Percentiles rank a stretch among this genome's conserved stretches.
These are phyloP conservation scores for Nomada flava DNA, from an alignment of 2,888 invertebrate genomes.

Conservation along the genomic window DNA sequence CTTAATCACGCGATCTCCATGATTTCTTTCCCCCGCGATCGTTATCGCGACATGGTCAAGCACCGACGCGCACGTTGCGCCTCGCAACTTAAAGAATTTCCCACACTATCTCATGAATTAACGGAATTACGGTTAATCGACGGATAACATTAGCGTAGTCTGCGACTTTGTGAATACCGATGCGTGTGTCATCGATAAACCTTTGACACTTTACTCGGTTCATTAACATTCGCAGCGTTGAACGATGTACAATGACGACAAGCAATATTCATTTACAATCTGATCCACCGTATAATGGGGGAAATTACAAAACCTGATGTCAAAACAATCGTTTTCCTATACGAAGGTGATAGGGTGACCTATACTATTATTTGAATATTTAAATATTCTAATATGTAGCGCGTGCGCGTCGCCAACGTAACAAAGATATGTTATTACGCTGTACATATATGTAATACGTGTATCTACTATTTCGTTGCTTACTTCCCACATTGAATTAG, in stretches of 20 bases:
- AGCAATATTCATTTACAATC: too few relatives aligned
- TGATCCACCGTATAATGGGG: not conserved
- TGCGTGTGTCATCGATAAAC: slow-evolving; percentile 38
- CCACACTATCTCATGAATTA: slow-evolving; percentile 53
- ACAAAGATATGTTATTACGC: not conserved
- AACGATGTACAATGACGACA: not conserved
- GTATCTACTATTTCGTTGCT: not conserved
- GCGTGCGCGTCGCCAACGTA: not conserved
- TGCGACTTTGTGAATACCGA: slow-evolving; percentile 42
- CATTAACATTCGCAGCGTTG: slow-evolving; percentile 32
- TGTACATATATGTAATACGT: not conserved
- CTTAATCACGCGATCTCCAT: slow-evolving; percentile 66
- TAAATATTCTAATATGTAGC: slow-evolving; percentile 2
- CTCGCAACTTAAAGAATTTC: slow-evolving; percentile 58
- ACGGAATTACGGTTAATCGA: slow-evolving; percentile 50
- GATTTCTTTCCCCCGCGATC: slow-evolving; percentile 70
- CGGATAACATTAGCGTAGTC: slow-evolving; percentile 28
- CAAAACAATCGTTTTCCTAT: slow-evolving; percentile 19
- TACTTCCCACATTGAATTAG: not conserved
- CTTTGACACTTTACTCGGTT: slow-evolving; percentile 36
- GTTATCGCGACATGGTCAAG: slow-evolving; percentile 71
- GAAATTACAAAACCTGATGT: slow-evolving; percentile 12
- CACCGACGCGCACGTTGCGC: slow-evolving; percentile 23
- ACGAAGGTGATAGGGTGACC: slow-evolving; percentile 18
- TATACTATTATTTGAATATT: slow-evolving; percentile 14